Evolutionary conservation across 2,113 vertebrate species (phyloP), one percentile per base, ranked within the genome.

Genomic region (Corythoichthys intestinalis): DNA sequence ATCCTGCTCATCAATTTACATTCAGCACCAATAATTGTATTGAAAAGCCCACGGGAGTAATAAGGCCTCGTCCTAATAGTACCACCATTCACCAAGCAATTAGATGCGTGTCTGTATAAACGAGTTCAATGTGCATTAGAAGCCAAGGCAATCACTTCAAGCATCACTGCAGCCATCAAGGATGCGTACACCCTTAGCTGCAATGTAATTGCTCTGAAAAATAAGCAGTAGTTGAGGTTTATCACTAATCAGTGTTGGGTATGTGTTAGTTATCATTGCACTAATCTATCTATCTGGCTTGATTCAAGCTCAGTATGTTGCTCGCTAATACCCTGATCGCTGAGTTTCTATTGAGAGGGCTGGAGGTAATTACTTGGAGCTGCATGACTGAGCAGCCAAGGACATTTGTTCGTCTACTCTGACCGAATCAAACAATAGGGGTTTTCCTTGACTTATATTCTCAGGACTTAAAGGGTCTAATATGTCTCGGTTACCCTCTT

Each of bases 341-440:
- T 35, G 48, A 74, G 67, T 76, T 75, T 62, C 68, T 82, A 80
- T 83, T 81, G 88, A 90, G 90, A 87, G 90, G 82, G 82, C 76
- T 81, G 83, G 69, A 82, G 82, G 86, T 91, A 91, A 91, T 91
- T 90, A 91, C 80, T 79, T 2, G 37, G 56, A 72, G 48, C 77
- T 84, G 85, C 89, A 82, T 83, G 78, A 86, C 73, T 86, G 81
- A 82, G 77, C 87, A 85, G 80, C 87, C 87, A 90, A 92, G 90
- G 91, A 84, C 89, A 86, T 86, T 86, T 88, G 81, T 77, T 84
- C 78, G 71, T 59, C 75, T 71, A 62, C 70, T 73, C 67, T 75
- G 76, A 83, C 81, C 37, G 20, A 70, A 80, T 68, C 78, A 57
- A 78, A 85, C 80, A 81, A 83, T 80, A 47, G 85, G 83, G 90